Base-by-base conservation (phyloP, 30 jellyfish, hydroid and myxozoan species). In the Turritopsis rubra region DNA sequence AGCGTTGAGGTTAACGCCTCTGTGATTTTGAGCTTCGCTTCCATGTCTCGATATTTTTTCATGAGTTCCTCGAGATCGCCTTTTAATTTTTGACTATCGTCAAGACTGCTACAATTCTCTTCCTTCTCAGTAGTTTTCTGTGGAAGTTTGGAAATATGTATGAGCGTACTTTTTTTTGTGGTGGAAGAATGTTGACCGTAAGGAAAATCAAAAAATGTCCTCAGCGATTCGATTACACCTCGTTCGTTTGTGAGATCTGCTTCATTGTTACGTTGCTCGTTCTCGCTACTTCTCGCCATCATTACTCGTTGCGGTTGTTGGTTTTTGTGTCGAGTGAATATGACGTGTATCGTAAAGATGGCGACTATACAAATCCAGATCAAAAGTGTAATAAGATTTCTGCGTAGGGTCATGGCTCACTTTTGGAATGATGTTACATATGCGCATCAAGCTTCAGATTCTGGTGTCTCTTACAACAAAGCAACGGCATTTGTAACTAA, bases 41-140 rank as follows among this genome's bases (percentile, higher is more conserved):
- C 81, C 94, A 52, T 85, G 82, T 53, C 98, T 96, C 85, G 88
- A 88, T 70, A 84, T 66, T 75, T 93, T 88, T 22, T 95, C 91
- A 9, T 95, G 94, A 17, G 88, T 87, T 53, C 98, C 72, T 78
- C 96, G 85, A 25, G 98, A 95, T n/a, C 88, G 84, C 74, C 83
- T 82, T 81, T 88, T 85, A 17, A 85, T 78, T 53, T 93, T 96
- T 82, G 88, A 88, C 71, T 85, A 75, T 60, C 75, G 65, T 21
- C 29, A 54, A 25, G 30, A 17, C 22, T 72, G 30, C 30, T 72
- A 19, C 29, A 52, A 28, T 24, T 65, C 24, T 30, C 75, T 54
- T 17, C 27, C 54, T 28, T 41, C 54, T 54, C 75, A 29, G 25
- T 24, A 30, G 28, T 18, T 83, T 19, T 9, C 66, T 29, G 52